Conservation (phyloP, 2,797 vertebrate genomes). For the Pangasius mekongensis region DNA sequence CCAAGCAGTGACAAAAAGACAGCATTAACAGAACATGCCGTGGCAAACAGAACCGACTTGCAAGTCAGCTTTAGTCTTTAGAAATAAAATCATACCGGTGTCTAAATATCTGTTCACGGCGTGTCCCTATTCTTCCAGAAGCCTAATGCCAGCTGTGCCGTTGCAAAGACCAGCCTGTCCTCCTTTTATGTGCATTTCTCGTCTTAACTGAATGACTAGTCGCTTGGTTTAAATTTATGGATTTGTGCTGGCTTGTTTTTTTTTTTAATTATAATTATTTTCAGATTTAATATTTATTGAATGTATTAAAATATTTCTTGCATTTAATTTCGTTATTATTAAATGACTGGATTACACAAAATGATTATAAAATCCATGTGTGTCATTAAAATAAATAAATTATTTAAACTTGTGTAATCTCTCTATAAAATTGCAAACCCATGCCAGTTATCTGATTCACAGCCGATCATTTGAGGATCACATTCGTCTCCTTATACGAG, state of each 20-base stretch:
- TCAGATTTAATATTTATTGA: neutral
- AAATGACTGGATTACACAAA: neutral
- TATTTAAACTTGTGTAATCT: neutral
- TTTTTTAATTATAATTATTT: neutral
- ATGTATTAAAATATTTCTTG: neutral
- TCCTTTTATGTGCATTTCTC: neutral
- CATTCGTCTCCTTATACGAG: neutral
- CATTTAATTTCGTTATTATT: neutral
- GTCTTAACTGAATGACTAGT: neutral
- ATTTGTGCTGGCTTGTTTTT: neutral
- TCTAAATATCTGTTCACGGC: neutral
- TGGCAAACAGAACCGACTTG: neutral
- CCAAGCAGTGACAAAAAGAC: neutral
- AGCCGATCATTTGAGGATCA: neutral
- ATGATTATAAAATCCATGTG: neutral
- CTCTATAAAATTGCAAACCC: neutral
- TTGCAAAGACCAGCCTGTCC: neutral
- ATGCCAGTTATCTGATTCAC: neutral
- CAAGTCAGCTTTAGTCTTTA: neutral
- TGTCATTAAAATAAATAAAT: neutral
- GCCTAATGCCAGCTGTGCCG: neutral
- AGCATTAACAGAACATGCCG: neutral
- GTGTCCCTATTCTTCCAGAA: neutral
- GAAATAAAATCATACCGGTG: no score
- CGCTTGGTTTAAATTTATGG: neutral